A percentile compares a stretch with the other conserved stretches of the same genome.
phyloP scores from a whole-genome alignment of 1,140 invertebrate species.

The Drosophila quadrilineata region DNA sequence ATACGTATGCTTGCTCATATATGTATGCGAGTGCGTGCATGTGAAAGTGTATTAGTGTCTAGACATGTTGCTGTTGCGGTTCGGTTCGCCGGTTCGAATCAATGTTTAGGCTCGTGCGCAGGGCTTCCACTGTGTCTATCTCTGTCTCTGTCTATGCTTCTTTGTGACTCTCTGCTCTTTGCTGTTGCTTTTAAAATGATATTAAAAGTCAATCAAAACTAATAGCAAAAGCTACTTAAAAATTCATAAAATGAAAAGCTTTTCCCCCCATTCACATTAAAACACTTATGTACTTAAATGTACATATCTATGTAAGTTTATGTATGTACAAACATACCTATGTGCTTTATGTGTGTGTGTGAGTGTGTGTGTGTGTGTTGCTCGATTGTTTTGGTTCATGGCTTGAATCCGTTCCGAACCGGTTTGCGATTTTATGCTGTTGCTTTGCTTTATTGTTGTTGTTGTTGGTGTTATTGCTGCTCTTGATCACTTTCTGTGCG shows the following conservation, averaged over 20 bases:
- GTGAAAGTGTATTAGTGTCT: conserved; percentile 39
- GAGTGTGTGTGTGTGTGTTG: not conserved
- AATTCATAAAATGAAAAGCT: conserved; percentile 7
- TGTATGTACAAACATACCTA: not conserved
- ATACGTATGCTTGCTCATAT: not conserved
- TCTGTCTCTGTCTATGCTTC: not conserved
- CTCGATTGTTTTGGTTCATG: conserved; percentile 13
- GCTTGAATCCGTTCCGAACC: conserved; percentile 23
- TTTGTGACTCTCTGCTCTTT: not conserved
- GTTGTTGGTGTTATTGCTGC: too few species aligned
- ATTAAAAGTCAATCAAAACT: conserved; percentile 8
- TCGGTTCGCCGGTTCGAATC: conserved; percentile 38
- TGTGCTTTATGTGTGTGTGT: not conserved
- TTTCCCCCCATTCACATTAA: conserved; percentile 3
- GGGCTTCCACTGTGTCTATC: not conserved
- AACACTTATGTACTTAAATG: too few species aligned
- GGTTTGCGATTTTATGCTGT: conserved; percentile 10
- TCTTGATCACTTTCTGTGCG: conserved; percentile 24
- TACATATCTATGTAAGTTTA: not conserved
- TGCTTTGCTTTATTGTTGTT: too few species aligned
- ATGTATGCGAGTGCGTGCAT: not conserved
- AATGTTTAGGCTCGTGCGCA: conserved; percentile 22
- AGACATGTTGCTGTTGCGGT: conserved; percentile 45
- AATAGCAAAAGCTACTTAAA: not conserved
- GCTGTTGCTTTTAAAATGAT: conserved; percentile 12